These are phyloP conservation scores for Enteromius unitaeniatus DNA, from an alignment of 2,797 vertebrate genomes.

Conservation along the genomic window DNA sequence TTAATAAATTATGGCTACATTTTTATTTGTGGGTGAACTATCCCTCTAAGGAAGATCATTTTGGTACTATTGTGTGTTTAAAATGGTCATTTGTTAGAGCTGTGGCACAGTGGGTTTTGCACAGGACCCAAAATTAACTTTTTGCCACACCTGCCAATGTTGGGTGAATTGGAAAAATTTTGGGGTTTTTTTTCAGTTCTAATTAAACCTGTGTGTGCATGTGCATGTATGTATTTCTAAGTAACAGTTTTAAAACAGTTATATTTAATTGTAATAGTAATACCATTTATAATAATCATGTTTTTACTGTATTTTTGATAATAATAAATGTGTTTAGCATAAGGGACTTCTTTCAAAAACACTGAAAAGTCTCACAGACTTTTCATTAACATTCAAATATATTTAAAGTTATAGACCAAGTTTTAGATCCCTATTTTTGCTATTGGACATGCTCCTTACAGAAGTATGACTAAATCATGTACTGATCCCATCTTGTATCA, in stretches of 20 bases:
- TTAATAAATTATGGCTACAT: background rate
- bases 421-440: background rate
- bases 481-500: background rate
- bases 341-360: background rate
- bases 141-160: background rate
- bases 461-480: background rate
- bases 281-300: background rate
- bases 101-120: background rate
- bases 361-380: background rate
- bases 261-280: background rate
- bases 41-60: background rate
- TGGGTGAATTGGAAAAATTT: background rate
- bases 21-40: background rate
- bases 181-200: background rate
- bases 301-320: background rate
- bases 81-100: background rate
- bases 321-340: background rate
- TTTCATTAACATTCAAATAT: background rate
- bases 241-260: background rate
- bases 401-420: background rate
- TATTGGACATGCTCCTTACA: background rate
- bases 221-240: background rate
- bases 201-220: background rate
- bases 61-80: slow-evolving; percentile 9
- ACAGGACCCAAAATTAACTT: background rate